phyloP scores from a whole-genome alignment of 2,888 invertebrate genomes.

The Endotricha flammealis region DNA sequence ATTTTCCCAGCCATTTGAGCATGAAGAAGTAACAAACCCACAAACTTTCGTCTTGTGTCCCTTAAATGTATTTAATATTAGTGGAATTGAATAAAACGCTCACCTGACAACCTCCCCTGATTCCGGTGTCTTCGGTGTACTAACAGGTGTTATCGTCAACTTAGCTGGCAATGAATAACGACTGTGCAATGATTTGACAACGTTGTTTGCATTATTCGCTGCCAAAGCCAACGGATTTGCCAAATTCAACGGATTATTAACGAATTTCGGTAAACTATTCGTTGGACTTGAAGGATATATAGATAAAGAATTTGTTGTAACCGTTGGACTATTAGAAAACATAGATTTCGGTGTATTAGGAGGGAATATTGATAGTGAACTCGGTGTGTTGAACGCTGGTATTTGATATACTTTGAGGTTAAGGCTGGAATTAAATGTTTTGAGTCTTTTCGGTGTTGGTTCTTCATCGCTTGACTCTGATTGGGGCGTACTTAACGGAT shows the following conservation, averaged over 20 bases:
- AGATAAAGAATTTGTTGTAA: constrained; percentile 51
- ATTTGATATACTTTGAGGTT: constrained; percentile 68
- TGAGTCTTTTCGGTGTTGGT: constrained; percentile 51
- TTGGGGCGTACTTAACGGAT: constrained; percentile 35
- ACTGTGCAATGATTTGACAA: constrained; percentile 56
- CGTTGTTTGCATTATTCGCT: constrained; percentile 40
- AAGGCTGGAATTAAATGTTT: constrained; percentile 39
- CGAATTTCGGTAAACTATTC: constrained; percentile 53
- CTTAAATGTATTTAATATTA: too few species aligned
- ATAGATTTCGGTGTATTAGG: constrained; percentile 31
- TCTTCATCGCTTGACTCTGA: constrained; percentile 64
- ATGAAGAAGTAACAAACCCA: too few species aligned
- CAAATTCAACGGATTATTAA: constrained; percentile 63
- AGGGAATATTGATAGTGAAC: constrained; percentile 54
- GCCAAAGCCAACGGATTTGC: constrained; percentile 59
- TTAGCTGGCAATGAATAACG: constrained; percentile 59
- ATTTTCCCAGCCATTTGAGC: too few species aligned
- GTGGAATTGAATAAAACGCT: not conserved
- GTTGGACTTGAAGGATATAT: constrained; percentile 48
- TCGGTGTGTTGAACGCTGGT: constrained; percentile 57
- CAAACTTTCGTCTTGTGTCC: too few species aligned
- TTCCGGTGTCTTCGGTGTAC: constrained; percentile 29
- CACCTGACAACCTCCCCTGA: constrained; percentile 49
- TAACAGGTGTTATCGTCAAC: constrained; percentile 56
- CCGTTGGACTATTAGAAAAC: too few species aligned